Evolutionary conservation across 2,113 vertebrate species (phyloP).

Genomic region (Triplophysa dalaica): DNA sequence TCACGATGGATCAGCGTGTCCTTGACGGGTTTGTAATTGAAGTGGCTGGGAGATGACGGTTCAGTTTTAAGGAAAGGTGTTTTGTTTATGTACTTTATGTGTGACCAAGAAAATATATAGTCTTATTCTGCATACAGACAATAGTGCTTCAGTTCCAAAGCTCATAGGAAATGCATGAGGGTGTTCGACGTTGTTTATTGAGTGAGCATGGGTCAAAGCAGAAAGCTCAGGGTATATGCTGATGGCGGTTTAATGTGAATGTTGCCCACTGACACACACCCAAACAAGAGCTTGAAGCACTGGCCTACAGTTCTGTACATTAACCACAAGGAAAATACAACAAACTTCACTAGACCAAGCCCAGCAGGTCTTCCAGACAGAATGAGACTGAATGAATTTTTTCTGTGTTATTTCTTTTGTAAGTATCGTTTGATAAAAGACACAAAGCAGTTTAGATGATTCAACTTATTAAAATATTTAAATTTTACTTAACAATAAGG

Average conservation of each 20-base stretch:
- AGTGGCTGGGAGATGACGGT: constrained; percentile 55
- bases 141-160: background rate
- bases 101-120: constrained; percentile 62
- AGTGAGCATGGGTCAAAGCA: background rate
- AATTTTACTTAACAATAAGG: no score
- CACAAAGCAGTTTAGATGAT: no score
- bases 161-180: constrained; percentile 14
- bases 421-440: no score
- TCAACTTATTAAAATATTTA: no score
- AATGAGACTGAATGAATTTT: background rate
- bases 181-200: background rate
- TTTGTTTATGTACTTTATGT: constrained; percentile 32
- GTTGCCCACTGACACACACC: constrained; percentile 44
- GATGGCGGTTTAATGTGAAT: constrained; percentile 42
- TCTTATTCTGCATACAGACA: background rate
- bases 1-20: background rate
- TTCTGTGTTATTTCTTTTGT: no score
- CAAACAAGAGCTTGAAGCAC: constrained; percentile 46
- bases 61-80: constrained; percentile 46
- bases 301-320: constrained; percentile 38
- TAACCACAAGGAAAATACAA: constrained; percentile 2
- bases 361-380: background rate
- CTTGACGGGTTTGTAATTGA: constrained; percentile 61
- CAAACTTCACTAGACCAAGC: background rate
- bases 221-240: background rate